phyloP scores from a whole-genome alignment of 2,797 vertebrate species.

The Melanotaenia pygmaea region DNA sequence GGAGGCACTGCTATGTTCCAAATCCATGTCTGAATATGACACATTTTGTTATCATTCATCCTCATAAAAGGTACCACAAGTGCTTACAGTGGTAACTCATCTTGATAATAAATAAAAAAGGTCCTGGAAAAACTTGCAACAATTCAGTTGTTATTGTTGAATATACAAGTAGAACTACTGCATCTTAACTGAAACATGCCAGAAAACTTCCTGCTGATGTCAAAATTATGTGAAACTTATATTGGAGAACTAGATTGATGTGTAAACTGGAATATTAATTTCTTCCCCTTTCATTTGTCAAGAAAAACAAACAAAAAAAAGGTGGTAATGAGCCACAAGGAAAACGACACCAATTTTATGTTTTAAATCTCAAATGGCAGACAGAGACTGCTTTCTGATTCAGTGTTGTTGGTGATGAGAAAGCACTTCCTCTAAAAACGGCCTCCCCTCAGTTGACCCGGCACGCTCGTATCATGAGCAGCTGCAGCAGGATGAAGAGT shows the following conservation, averaged over 20 bases:
- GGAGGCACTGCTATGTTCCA: conserved; percentile 26
- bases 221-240: not conserved
- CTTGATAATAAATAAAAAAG: not conserved
- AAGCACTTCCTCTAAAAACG: not conserved
- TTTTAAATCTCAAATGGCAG: conserved; percentile 61
- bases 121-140: not conserved
- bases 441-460: conserved; percentile 87
- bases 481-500: conserved; percentile 95
- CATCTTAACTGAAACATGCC: not conserved
- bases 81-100: not conserved
- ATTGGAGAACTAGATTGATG: conserved; percentile 1
- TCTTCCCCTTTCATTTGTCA: no score
- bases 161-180: not conserved
- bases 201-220: not conserved
- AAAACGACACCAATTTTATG: conserved; percentile 18
- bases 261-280: not conserved
- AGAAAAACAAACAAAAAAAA: not conserved
- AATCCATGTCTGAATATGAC: conserved; percentile 1
- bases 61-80: conserved; percentile 12
- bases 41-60: not conserved
- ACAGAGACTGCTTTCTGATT: conserved; percentile 29
- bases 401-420: not conserved
- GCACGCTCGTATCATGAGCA: conserved; percentile 97
- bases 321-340: conserved; percentile 22
- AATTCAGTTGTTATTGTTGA: not conserved